A percentile compares a stretch with the other conserved stretches of the same genome.
phyloP scores from a whole-genome alignment of 2,888 invertebrate genomes.

The Malacosoma neustria region DNA sequence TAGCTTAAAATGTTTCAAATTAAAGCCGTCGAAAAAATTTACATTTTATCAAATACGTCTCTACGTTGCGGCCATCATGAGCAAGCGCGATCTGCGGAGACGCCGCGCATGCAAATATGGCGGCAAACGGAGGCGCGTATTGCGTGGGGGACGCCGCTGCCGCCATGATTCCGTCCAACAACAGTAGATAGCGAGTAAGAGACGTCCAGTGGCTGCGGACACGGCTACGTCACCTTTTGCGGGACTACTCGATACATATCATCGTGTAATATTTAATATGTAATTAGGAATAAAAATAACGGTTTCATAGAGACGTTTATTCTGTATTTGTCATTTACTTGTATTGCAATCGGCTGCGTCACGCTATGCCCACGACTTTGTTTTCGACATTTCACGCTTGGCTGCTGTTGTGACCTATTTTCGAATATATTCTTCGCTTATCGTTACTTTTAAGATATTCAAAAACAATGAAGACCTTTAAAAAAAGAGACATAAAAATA shows the following conservation, averaged over 20 bases:
- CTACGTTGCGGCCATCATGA: slow-evolving; percentile 14
- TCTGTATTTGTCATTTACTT: slow-evolving; percentile 68
- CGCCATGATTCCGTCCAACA: slow-evolving; percentile 76
- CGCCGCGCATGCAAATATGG: background rate
- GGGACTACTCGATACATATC: slow-evolving; percentile 84
- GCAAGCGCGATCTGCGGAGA: slow-evolving; percentile 17
- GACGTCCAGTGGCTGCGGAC: slow-evolving; percentile 74
- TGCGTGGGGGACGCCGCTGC: slow-evolving; percentile 48
- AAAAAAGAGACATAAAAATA: slow-evolving; percentile 30
- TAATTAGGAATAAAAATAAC: slow-evolving; percentile 68
- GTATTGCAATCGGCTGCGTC: slow-evolving; percentile 69
- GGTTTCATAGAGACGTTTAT: slow-evolving; percentile 76
- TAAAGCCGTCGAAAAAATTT: slow-evolving; percentile 24
- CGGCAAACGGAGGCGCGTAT: slow-evolving; percentile 13
- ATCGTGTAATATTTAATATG: slow-evolving; percentile 78
- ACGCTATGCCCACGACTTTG: slow-evolving; percentile 50
- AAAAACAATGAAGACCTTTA: slow-evolving; percentile 11
- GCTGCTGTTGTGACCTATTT: slow-evolving; percentile 29
- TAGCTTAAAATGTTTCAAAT: slow-evolving; percentile 13
- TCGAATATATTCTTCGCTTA: slow-evolving; percentile 28
- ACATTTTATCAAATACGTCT: slow-evolving; percentile 15
- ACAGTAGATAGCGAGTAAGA: slow-evolving; percentile 75
- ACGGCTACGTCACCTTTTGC: slow-evolving; percentile 74
- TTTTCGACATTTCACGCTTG: slow-evolving; percentile 45
- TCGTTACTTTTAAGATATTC: slow-evolving; percentile 12